Evolutionary conservation across 2,888 invertebrate genomes (phyloP).

Genomic region (Bombyx huttoni): DNA sequence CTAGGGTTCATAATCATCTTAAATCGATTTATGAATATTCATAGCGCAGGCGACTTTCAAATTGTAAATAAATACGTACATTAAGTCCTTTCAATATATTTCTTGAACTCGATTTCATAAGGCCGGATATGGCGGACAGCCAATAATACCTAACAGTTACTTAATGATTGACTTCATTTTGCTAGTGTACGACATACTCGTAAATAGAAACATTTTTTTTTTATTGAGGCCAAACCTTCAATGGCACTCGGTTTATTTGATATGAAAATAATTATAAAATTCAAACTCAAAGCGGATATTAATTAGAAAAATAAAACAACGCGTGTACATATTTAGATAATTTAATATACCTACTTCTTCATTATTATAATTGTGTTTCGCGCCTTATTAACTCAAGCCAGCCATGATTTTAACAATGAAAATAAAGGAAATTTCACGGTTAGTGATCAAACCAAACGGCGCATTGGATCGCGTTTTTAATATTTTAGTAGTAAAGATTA

Average conservation of each 20-base stretch:
- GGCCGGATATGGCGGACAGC: constrained; percentile 1
- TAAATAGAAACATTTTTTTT: background rate
- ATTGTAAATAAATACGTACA: constrained; percentile 1
- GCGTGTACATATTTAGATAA: too few species aligned
- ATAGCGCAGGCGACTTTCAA: background rate
- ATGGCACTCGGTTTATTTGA: too few species aligned
- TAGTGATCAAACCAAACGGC: background rate
- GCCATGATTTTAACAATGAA: background rate
- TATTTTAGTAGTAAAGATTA: constrained; percentile 16
- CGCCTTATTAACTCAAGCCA: background rate
- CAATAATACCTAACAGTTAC: background rate
- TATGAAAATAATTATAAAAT: too few species aligned
- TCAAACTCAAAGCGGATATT: too few species aligned
- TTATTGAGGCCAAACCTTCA: background rate
- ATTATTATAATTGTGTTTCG: background rate
- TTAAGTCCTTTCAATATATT: background rate
- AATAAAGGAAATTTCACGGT: background rate
- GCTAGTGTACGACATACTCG: background rate
- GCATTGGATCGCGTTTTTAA: constrained; percentile 6
- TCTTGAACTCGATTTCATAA: background rate
- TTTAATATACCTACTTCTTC: background rate
- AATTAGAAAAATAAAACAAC: too few species aligned
- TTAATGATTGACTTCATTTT: background rate
- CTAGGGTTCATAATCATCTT: too few species aligned
- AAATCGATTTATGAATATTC: background rate